These are phyloP conservation scores for Pyrgilauda ruficollis DNA, from an alignment of 2,113 vertebrate genomes.

Conservation along the genomic window DNA sequence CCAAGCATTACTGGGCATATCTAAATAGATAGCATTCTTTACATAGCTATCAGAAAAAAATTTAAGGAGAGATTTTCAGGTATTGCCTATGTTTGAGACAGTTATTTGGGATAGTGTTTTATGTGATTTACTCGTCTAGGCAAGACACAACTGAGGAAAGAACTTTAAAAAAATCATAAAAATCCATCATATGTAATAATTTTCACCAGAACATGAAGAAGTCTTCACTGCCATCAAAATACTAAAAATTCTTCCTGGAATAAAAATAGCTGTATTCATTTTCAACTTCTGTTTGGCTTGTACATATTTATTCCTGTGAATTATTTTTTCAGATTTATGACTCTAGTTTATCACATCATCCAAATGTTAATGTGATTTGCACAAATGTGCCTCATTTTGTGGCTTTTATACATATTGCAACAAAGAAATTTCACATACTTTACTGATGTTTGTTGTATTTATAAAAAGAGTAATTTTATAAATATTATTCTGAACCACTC, in stretches of 20 bases:
- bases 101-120: background rate
- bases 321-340: background rate
- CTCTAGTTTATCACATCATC: background rate
- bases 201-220: background rate
- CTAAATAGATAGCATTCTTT: background rate
- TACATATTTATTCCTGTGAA: background rate
- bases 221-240: background rate
- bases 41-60: background rate
- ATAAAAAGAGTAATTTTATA: background rate
- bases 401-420: background rate
- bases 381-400: background rate
- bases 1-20: background rate
- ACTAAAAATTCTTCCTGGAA: background rate
- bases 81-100: background rate
- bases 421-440: background rate
- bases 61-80: background rate
- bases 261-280: background rate
- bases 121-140: background rate
- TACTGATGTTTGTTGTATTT: background rate
- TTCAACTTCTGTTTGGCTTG: background rate
- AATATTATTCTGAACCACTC: background rate
- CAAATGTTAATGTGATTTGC: background rate
- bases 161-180: background rate
- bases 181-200: background rate
- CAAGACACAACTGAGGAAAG: background rate